These are phyloP conservation scores for Stichopus horrens DNA, from an alignment of 53 echinoderm and acorn worm genomes.

Conservation along the genomic window DNA sequence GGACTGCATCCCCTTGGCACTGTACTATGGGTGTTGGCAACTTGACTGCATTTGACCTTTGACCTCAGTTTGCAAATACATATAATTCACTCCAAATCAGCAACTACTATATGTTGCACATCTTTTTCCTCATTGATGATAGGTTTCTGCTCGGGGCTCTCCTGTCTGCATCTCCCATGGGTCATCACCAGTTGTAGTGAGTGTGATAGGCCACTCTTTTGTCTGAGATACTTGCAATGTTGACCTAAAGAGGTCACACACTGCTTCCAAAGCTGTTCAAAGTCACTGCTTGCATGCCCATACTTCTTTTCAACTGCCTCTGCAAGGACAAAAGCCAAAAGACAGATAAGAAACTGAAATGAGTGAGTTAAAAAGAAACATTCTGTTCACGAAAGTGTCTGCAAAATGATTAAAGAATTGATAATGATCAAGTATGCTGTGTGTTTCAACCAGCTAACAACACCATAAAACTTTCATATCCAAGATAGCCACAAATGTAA, in stretches of 20 bases:
- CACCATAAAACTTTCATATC: no score
- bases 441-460: no score
- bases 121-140: conserved; percentile 18
- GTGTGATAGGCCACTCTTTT: conserved; percentile 32
- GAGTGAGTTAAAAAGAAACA: background rate
- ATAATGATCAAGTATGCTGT: no score
- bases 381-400: no score
- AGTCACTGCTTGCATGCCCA: conserved; percentile 17
- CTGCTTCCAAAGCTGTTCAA: conserved; percentile 47
- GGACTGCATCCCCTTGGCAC: no score
- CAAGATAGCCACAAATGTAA: no score
- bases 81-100: conserved; percentile 7
- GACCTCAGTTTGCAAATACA: background rate
- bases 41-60: background rate
- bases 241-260: conserved; percentile 43
- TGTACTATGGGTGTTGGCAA: no score
- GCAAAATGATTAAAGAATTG: no score
- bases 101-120: conserved; percentile 26
- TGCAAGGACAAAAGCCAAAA: background rate
- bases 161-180: conserved; percentile 19
- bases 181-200: conserved; percentile 19
- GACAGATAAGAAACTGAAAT: background rate
- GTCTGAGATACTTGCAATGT: conserved; percentile 44
- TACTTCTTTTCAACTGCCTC: conserved; percentile 50
- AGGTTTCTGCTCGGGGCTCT: conserved; percentile 29